Base-by-base conservation (phyloP, 2,113 vertebrate species). In the Oplegnathus fasciatus region DNA sequence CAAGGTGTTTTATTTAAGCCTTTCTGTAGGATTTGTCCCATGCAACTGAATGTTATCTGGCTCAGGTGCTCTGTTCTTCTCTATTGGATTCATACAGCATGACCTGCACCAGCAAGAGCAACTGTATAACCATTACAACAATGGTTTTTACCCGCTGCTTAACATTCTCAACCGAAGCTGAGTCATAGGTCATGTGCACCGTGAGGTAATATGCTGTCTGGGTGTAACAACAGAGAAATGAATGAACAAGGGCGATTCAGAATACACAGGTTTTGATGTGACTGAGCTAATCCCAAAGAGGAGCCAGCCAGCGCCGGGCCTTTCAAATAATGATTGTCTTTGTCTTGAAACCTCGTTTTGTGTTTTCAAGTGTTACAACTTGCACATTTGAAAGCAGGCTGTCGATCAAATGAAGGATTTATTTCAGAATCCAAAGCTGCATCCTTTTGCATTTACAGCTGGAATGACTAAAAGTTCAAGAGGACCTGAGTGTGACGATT, bases 201-300 rank as follows among this genome's bases (percentile, higher is more conserved):
- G 8, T 20, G 55, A 67, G 65, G 52, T 44, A 26, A 52, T 14
- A 20, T 0, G 20, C 26, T 24, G 67, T 68, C 34, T 69, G 48
- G 13, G 15, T 55, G 80, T 86, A 65, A 65, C 26, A 73, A 42
- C 62, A 37, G 57, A 73, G 18, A 55, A 52, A 52, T 58, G 10
- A 83, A 60, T 3, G 34, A 78, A 86, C 61, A 66, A 83, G 78
- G 83, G 85, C n/a, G 75, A 72, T 57, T 81, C 15, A 34, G 65
- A 80, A 28, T 30, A 26, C 34, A n/a, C 22, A 1, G 34, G 55
- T 57, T 48, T 50, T 66, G 70, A 50, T 68, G n/a, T 40, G 57
- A 70, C 64, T 76, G 79, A 90, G 58, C 50, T 85, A 61, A 80
- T 84, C 34, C 68, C 84, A 79, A 82, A 75, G 32, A 20, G 20